Evolutionary conservation across 1,140 invertebrate species (phyloP).

Genomic region (Physella acuta): DNA sequence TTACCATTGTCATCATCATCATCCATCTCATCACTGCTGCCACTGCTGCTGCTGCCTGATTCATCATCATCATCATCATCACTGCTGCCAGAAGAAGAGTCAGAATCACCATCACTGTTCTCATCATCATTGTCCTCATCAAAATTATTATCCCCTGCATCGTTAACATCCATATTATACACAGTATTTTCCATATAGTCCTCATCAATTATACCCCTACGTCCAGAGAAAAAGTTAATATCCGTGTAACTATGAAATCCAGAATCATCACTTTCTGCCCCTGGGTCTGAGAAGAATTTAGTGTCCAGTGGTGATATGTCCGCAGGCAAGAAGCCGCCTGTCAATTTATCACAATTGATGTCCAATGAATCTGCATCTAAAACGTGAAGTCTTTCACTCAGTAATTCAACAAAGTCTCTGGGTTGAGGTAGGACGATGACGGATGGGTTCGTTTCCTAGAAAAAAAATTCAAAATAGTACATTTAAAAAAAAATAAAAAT

Average conservation of each 20-base stretch:
- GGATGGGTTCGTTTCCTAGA: slow-evolving; percentile 16
- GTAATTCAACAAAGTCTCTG: slow-evolving; percentile 28
- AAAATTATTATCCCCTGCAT: not conserved
- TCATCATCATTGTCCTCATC: not conserved
- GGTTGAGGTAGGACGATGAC: slow-evolving; percentile 28
- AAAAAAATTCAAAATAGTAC: not conserved
- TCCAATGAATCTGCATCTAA: slow-evolving; percentile 21
- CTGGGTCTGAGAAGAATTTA: slow-evolving; percentile 14
- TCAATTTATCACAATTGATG: not conserved
- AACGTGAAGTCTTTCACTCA: slow-evolving; percentile 20
- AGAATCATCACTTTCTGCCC: slow-evolving; percentile 25
- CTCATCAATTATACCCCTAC: slow-evolving; percentile 1
- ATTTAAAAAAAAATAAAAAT: too few relatives aligned
- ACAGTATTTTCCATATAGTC: slow-evolving; percentile 7
- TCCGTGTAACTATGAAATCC: slow-evolving; percentile 20
- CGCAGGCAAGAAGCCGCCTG: slow-evolving; percentile 15
- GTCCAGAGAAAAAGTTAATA: not conserved
- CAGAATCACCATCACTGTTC: not conserved
- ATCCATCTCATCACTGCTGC: slow-evolving; percentile 14
- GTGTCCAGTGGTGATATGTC: slow-evolving; percentile 21
- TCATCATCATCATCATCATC: slow-evolving; percentile 10
- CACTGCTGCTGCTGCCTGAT: not conserved
- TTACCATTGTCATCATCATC: slow-evolving; percentile 6
- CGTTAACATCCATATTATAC: not conserved
- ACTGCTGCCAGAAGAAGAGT: slow-evolving; percentile 7